Conservation (phyloP, 2,113 vertebrate genomes). For the Labrus mixtus region DNA sequence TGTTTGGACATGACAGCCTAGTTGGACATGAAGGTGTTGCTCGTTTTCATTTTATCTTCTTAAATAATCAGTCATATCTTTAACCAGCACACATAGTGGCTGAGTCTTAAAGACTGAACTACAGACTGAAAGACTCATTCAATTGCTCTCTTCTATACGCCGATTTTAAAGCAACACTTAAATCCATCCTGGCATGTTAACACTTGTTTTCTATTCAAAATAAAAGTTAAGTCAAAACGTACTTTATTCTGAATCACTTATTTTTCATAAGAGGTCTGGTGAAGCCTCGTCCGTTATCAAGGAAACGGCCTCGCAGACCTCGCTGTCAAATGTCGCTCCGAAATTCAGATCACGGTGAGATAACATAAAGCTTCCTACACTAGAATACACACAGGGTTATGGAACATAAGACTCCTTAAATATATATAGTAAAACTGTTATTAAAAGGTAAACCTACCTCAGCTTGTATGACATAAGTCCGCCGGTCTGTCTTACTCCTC, state of each 20-base stretch:
- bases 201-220: rapidly evolving
- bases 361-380: too few relatives aligned
- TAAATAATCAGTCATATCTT: background rate
- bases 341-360: background rate
- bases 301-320: background rate
- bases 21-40: background rate
- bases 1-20: background rate
- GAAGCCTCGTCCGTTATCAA: too few relatives aligned
- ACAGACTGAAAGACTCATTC: background rate
- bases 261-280: background rate
- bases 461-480: background rate
- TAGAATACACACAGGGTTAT: rapidly evolving
- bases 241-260: background rate
- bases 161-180: background rate
- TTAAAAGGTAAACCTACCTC: conserved; percentile 3
- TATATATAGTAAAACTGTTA: rapidly evolving
- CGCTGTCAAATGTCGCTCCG: too few relatives aligned
- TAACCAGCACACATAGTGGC: background rate
- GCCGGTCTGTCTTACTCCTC: conserved; percentile 10
- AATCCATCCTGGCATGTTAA: rapidly evolving
- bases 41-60: background rate
- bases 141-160: background rate
- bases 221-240: background rate
- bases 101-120: background rate
- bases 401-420: background rate